Base-by-base conservation (phyloP, 2,113 vertebrate genomes). In the Phocoena phocoena region DNA sequence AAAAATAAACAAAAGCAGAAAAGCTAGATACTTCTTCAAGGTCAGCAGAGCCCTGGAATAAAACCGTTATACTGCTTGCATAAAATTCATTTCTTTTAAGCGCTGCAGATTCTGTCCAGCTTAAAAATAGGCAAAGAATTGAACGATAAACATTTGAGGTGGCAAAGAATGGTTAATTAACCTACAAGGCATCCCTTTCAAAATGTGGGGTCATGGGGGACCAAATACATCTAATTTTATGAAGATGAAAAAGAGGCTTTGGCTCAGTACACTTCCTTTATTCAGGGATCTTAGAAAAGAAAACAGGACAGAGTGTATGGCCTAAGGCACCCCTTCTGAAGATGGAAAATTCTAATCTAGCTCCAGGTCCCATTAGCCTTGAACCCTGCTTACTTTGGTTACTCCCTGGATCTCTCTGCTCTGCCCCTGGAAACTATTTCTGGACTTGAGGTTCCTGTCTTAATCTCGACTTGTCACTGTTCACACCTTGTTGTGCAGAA, bases 1-100 rank as follows among this genome's bases (percentile, higher is more conserved):
- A 93, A 97, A 97, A 98, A 93, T 65, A 90, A 74, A 91, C 58
- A 80, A 95, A 81, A 58, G 76, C 4, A 14, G 85, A 85, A 83
- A 96, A 97, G 47, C 88, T 90, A 96, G 20, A 55, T 82, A 80
- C 74, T 68, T 92, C 85, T 90, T 88, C 67, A 97, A 89, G 81
- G 93, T 97, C 94, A 97, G 36, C 47, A 93, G 88, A 97, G 87
- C 58, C 23, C 25, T 65, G 73, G 41, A 53, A 95, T 62, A 93
- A 93, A 17, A 44, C 36, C 74, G 95, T 4, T 33, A 70, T 0
- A 90, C 50, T 67, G 90, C 28, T 90, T 95, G 70, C 38, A 65
- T 23, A 55, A 70, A 47, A 96, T 38, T 76, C 12, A 36, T 67
- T 86, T 90, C 80, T 96, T 94, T 93, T 31, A 91, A 47, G 33